phyloP scores from a whole-genome alignment of 2,113 vertebrate genomes.

The Larimichthys polyactis region DNA sequence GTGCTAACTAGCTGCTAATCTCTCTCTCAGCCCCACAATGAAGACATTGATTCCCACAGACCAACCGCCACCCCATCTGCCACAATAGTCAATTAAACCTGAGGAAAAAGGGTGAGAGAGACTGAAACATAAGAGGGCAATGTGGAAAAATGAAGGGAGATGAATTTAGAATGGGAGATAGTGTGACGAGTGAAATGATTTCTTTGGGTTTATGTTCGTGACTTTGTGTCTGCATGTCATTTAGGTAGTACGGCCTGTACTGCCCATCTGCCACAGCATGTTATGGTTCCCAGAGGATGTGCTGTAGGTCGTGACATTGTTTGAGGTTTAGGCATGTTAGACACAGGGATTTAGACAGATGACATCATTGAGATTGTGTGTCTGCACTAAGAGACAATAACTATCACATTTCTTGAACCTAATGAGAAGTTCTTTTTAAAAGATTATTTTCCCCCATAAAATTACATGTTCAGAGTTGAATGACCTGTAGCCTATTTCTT shows the following conservation, averaged over 20 bases:
- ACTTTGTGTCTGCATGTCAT: constrained; percentile 2
- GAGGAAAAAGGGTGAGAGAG: constrained; percentile 36
- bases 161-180: constrained; percentile 33
- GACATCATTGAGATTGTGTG: constrained; percentile 52
- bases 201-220: constrained; percentile 19
- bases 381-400: neutral
- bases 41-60: constrained; percentile 78
- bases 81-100: constrained; percentile 76
- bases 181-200: constrained; percentile 41
- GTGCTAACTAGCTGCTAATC: constrained; percentile 83
- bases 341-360: constrained; percentile 46
- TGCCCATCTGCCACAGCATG: constrained; percentile 66
- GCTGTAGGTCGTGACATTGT: constrained; percentile 41
- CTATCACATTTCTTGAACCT: neutral
- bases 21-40: constrained; percentile 75
- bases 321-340: constrained; percentile 41
- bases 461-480: neutral
- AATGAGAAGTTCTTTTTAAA: neutral
- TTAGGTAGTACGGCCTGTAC: constrained; percentile 33
- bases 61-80: constrained; percentile 66
- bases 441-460: neutral
- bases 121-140: constrained; percentile 40
- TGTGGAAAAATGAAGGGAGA: constrained; percentile 20
- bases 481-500: neutral
- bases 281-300: constrained; percentile 63